Conservation (phyloP, 2,888 invertebrate species). For the Phrixothrix hirtus region DNA sequence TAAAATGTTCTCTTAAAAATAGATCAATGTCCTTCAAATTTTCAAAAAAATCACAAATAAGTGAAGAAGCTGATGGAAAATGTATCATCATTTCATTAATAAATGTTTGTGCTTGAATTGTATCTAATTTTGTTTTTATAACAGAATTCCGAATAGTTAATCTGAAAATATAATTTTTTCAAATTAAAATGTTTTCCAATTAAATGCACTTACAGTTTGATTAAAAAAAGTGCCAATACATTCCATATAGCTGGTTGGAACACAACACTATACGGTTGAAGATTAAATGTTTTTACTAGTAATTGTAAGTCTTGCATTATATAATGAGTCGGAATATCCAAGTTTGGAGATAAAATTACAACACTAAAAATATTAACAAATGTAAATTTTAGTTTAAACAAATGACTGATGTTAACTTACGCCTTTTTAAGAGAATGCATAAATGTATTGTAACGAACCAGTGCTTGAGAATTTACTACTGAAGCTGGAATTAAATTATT, state of each 20-base stretch:
- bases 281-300: slow-evolving; percentile 67
- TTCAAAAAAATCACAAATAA: not conserved
- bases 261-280: slow-evolving; percentile 71
- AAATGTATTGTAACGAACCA: slow-evolving; percentile 2
- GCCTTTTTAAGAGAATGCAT: slow-evolving; percentile 56
- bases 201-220: slow-evolving; percentile 68
- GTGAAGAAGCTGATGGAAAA: not conserved
- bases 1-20: not conserved
- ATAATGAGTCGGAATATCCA: slow-evolving; percentile 25
- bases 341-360: slow-evolving; percentile 39
- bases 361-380: slow-evolving; percentile 38
- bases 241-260: slow-evolving; percentile 75
- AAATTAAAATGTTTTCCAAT: no score
- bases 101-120: not conserved
- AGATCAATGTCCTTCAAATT: not conserved
- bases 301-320: slow-evolving; percentile 56
- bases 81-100: not conserved
- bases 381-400: no score
- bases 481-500: slow-evolving; percentile 61
- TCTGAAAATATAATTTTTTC: no score
- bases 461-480: slow-evolving; percentile 60
- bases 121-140: not conserved
- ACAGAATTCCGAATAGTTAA: not conserved
- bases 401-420: no score
- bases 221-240: slow-evolving; percentile 68